Base-by-base conservation (phyloP, 2,797 vertebrate species). In the Huso huso region DNA sequence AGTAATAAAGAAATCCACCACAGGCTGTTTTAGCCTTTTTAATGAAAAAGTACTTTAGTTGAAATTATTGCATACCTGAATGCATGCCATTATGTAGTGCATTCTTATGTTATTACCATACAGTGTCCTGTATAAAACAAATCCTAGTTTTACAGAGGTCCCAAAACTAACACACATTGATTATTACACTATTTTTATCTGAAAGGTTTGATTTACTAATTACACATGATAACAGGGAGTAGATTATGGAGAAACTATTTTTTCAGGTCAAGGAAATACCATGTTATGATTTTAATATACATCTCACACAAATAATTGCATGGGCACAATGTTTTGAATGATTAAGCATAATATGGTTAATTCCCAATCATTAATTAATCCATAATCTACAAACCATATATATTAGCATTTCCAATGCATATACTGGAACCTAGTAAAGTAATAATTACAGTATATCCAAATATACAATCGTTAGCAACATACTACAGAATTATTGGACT, bases 381-480 rank as follows among this genome's bases (percentile, higher is more conserved):
- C 55, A 13, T 73, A 67, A 18, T 55, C 66, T 64, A 67, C 68
- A 68, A 64, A 64, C 50, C 61, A 73, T 66, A 74, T 68, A 65
- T 63, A 69, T 67, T 68, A 69, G 23, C 23, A 37, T 37, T 37
- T 71, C 76, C 75, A 67, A 68, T 69, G 57, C 63, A 69, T 52
- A 66, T 58, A 74, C 63, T 63, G 2, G 12, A 71, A 65, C 48
- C 69, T 77, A 55, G n/a, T 10, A 73, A n/a, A 58, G 23, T 68
- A 65, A 60, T 71, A 79, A 92, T 91, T 91, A 79, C 72, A 77
- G 66, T 71, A 91, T 85, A 86, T 77, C 84, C 84, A 87, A 86
- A 91, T 88, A 87, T 91, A 93, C 86, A 92, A 79, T 79, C 63
- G 84, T 83, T 83, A 86, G 86, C 84, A 86, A 88, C 83, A 86